phyloP scores from a whole-genome alignment of 2,113 vertebrate genomes.

The Heloderma charlesbogerti region DNA sequence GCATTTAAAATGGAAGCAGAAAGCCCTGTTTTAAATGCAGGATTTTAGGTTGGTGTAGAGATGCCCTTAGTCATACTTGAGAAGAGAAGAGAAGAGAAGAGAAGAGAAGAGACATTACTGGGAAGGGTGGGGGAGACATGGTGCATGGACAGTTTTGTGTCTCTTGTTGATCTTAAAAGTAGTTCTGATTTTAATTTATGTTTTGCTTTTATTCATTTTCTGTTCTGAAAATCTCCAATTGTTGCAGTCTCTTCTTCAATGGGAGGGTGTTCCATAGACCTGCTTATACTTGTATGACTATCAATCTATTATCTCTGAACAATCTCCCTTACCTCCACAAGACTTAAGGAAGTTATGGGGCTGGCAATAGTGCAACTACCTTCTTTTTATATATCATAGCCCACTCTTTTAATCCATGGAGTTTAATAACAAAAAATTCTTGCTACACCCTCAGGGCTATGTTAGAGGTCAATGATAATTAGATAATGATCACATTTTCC shows the following conservation, averaged over 20 bases:
- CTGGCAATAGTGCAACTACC: not conserved
- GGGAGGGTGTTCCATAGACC: not conserved
- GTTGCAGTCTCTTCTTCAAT: not conserved
- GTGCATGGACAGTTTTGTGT: not conserved
- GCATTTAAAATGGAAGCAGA: too few relatives aligned
- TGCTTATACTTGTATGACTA: not conserved
- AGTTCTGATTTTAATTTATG: not conserved
- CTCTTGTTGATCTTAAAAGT: not conserved
- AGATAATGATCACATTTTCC: constrained; percentile 5
- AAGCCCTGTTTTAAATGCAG: too few relatives aligned
- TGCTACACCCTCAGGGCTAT: not conserved
- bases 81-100: too few relatives aligned
- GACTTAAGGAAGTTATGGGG: not conserved
- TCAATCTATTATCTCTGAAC: not conserved
- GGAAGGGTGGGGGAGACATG: not conserved
- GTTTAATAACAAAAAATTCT: not conserved
- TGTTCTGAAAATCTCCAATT: not conserved
- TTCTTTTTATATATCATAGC: not conserved
- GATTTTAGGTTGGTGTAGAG: too few relatives aligned
- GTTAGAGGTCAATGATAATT: constrained; percentile 1
- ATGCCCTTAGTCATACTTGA: not conserved
- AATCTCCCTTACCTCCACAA: not conserved
- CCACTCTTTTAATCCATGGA: not conserved
- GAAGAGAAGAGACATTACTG: too few relatives aligned
- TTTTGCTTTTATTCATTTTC: not conserved